A percentile compares a stretch with the other conserved stretches of the same genome.
These are phyloP conservation scores for Caracal caracal DNA, from an alignment of 2,113 vertebrate genomes.

Conservation along the genomic window DNA sequence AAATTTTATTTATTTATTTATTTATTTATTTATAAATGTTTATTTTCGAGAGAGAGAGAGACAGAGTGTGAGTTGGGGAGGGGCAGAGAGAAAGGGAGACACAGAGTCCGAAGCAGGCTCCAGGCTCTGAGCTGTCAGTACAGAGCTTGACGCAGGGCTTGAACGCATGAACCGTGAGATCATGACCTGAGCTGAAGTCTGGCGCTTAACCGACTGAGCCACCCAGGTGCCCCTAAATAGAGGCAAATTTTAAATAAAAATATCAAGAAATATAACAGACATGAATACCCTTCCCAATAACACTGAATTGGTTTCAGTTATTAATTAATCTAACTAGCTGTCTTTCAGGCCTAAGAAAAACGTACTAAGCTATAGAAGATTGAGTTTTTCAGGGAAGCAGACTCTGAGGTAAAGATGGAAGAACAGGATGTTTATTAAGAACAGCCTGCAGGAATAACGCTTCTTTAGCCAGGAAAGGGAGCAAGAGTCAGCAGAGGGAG, in stretches of 20 bases:
- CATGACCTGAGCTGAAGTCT: too few species aligned
- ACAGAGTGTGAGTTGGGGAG: too few species aligned
- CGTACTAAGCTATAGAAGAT: background rate
- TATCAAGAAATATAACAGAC: background rate
- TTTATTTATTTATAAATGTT: too few species aligned
- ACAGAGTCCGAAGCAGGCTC: too few species aligned
- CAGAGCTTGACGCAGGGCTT: too few species aligned
- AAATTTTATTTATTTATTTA: background rate
- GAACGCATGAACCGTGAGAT: too few species aligned
- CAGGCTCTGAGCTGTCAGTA: too few species aligned
- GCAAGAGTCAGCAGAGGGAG: background rate
- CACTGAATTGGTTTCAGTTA: background rate
- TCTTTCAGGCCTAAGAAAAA: background rate
- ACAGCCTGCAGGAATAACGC: background rate
- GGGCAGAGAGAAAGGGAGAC: too few species aligned
- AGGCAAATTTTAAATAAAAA: background rate
- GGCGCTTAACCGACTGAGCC: too few species aligned
- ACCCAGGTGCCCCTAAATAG: background rate
- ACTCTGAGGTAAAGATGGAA: background rate
- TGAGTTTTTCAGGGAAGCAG: background rate
- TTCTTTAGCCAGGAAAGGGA: background rate
- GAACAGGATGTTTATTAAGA: background rate
- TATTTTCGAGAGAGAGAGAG: too few species aligned
- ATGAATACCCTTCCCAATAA: background rate
- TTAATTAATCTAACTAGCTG: background rate